Percentiles rank a stretch among this genome's conserved stretches.
These are phyloP conservation scores for Tragelaphus eurycerus DNA, from an alignment of 2,797 vertebrate genomes.

Conservation along the genomic window DNA sequence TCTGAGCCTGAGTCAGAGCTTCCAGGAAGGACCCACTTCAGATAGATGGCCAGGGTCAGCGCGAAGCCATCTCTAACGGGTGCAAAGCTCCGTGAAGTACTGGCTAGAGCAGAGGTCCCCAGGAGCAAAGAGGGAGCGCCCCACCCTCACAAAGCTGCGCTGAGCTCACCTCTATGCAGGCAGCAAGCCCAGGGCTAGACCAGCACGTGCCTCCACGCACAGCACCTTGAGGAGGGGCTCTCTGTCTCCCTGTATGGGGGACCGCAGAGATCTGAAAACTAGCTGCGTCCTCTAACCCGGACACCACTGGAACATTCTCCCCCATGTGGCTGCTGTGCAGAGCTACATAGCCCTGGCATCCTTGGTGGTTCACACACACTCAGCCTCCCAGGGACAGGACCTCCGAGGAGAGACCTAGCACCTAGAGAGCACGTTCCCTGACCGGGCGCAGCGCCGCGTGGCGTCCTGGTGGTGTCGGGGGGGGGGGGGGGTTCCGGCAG, in stretches of 20 bases:
- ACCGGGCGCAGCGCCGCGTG: not conserved
- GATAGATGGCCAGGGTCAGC: not conserved
- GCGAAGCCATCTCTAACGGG: not conserved
- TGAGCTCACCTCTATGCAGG: conserved; percentile 22
- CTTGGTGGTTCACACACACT: conserved; percentile 33
- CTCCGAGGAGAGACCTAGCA: conserved; percentile 47
- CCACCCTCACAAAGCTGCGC: not conserved
- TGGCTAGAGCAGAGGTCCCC: not conserved
- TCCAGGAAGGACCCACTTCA: not conserved
- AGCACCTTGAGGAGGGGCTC: conserved; percentile 40
- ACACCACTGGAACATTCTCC: conserved; percentile 46
- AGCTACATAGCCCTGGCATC: not conserved
- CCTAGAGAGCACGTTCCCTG: not conserved
- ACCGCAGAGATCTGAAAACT: conserved; percentile 40
- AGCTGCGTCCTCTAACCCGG: not conserved
- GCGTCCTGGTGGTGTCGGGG: conserved; percentile 24
- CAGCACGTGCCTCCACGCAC: not conserved
- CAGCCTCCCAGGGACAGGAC: conserved; percentile 36
- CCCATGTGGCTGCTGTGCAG: not conserved
- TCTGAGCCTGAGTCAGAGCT: not conserved
- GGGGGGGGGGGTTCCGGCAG: not conserved
- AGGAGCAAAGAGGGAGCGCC: conserved; percentile 23
- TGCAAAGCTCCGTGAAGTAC: conserved; percentile 13
- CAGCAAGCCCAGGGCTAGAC: not conserved
- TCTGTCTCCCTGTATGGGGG: not conserved